Conservation (phyloP, 2,888 invertebrate genomes). For the Papilio gigon region DNA sequence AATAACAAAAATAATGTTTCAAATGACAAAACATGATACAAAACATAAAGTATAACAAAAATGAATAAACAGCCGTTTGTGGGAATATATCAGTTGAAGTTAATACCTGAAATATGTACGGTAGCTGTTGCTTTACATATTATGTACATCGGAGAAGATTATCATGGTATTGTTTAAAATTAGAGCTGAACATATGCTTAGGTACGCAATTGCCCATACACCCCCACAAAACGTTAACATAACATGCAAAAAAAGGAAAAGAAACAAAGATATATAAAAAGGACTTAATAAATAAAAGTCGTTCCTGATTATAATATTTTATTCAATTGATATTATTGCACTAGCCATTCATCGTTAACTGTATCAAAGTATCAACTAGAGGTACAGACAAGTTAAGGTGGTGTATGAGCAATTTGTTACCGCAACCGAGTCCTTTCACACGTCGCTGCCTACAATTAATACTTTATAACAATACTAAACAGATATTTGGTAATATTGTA, state of each 20-base stretch:
- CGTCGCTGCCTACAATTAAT: conserved; percentile 28
- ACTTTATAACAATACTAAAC: conserved; percentile 25
- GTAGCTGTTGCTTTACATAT: conserved; percentile 25
- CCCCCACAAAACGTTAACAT: conserved; percentile 78
- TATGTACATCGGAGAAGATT: conserved; percentile 8
- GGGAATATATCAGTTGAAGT: conserved; percentile 77
- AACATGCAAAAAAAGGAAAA: conserved; percentile 58
- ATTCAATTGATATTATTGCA: conserved; percentile 73
- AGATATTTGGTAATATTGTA: conserved; percentile 28
- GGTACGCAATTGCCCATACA: conserved; percentile 77
- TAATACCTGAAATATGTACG: conserved; percentile 42
- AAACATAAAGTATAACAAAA: conserved; percentile 55
- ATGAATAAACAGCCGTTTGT: conserved; percentile 67
- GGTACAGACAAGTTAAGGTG: conserved; percentile 66
- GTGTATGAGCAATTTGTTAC: conserved; percentile 78
- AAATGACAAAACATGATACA: conserved; percentile 47
- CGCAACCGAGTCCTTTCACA: conserved; percentile 37
- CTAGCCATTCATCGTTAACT: conserved; percentile 57
- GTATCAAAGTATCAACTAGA: conserved; percentile 59
- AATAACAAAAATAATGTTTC: conserved; percentile 36
- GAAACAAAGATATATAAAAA: conserved; percentile 67
- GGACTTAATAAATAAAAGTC: conserved; percentile 79
- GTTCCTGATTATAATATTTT: conserved; percentile 70
- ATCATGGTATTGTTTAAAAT: conserved; percentile 4
- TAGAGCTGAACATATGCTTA: conserved; percentile 41